Conservation (phyloP, 2,888 invertebrate genomes). For the Amphipyra berbera region DNA sequence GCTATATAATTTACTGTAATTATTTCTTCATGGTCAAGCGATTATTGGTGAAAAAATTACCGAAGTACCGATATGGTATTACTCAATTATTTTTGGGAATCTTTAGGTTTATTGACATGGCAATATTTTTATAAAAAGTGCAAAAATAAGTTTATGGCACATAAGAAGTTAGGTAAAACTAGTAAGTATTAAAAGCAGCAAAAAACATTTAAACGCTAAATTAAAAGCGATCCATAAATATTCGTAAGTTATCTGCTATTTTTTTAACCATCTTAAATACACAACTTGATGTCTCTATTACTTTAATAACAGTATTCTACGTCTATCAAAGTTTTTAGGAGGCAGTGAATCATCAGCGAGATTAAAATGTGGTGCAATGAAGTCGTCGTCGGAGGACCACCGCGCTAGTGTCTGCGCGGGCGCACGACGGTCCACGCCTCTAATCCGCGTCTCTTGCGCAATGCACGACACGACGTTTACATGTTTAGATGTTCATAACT, state of each 20-base stretch:
- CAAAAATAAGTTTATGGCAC: background rate
- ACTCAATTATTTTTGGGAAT: constrained; percentile 29
- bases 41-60: constrained; percentile 26
- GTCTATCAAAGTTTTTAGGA: constrained; percentile 54
- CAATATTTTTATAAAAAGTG: background rate
- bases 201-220: background rate
- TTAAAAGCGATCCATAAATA: background rate
- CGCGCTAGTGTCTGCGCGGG: constrained; percentile 55
- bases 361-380: constrained; percentile 61
- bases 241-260: constrained; percentile 23
- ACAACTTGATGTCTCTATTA: constrained; percentile 35
- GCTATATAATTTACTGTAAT: constrained; percentile 37
- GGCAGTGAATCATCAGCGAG: constrained; percentile 58
- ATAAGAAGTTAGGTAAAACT: background rate
- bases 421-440: constrained; percentile 74
- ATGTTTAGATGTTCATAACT: constrained; percentile 57
- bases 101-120: constrained; percentile 8
- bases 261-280: constrained; percentile 10
- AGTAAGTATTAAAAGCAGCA: background rate
- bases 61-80: constrained; percentile 30
- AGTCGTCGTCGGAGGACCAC: constrained; percentile 67
- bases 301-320: constrained; percentile 49
- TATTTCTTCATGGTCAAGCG: constrained; percentile 22
- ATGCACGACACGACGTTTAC: constrained; percentile 64
- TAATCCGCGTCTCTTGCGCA: constrained; percentile 64